A percentile compares a stretch with the other conserved stretches of the same genome.
phyloP scores from a whole-genome alignment of 2,113 vertebrate species.

The Pantherophis guttatus region DNA sequence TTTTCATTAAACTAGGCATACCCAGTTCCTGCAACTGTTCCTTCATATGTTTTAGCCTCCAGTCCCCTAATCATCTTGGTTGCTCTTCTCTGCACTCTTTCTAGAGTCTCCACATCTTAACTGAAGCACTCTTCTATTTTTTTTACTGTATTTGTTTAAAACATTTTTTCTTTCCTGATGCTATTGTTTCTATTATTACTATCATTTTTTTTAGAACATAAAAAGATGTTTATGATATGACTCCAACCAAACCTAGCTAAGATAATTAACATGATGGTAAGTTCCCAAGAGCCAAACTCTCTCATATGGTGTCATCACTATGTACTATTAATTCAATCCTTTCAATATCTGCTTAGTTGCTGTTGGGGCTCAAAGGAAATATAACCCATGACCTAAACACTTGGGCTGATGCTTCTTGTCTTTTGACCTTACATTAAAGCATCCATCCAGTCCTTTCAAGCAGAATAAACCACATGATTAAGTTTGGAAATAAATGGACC shows the following conservation, averaged over 20 bases:
- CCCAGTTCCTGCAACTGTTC: too few species aligned
- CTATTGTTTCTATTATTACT: not conserved
- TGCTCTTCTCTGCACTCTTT: too few species aligned
- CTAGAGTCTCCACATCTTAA: not conserved
- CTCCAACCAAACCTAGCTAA: not conserved
- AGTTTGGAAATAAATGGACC: not conserved
- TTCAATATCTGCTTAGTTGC: not conserved
- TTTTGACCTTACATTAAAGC: not conserved
- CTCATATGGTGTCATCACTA: not conserved
- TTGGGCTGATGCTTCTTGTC: not conserved
- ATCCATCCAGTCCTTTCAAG: not conserved
- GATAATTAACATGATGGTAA: not conserved
- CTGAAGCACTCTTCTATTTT: not conserved
- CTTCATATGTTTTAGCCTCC: too few species aligned
- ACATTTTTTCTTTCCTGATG: not conserved
- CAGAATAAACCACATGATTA: not conserved
- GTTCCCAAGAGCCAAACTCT: not conserved
- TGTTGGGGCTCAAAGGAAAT: not conserved
- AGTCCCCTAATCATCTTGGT: too few species aligned
- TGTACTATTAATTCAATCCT: not conserved
- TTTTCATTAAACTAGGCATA: too few species aligned
- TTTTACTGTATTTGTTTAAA: not conserved
- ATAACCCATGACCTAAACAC: not conserved
- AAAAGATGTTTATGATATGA: not conserved
- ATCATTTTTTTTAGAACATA: too few species aligned